phyloP scores from a whole-genome alignment of 2,113 vertebrate genomes.

The Leucosticte australis region DNA sequence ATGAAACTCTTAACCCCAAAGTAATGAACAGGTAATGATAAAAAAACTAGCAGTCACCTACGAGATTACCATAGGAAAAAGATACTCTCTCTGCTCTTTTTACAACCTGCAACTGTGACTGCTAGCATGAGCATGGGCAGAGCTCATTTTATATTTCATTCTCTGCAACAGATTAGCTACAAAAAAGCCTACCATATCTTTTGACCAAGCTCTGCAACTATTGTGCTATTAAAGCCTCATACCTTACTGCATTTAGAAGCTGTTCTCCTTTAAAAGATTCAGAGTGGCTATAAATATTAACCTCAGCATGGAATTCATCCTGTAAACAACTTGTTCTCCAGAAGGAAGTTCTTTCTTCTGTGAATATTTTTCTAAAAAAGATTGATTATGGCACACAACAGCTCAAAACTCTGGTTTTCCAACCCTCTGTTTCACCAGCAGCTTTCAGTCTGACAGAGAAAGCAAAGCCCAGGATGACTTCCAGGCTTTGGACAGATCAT shows the following conservation, averaged over 20 bases:
- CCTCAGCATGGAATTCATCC: conserved; percentile 3
- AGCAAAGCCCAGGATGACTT: neutral
- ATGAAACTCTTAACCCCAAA: rapidly evolving
- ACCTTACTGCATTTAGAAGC: neutral
- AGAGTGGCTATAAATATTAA: neutral
- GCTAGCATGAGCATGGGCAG: neutral
- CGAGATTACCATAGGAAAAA: neutral
- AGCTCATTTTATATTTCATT: neutral
- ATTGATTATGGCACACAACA: neutral
- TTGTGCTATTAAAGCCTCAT: neutral
- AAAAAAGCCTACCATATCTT: neutral
- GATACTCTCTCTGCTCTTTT: neutral
- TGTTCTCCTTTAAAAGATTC: conserved; percentile 1
- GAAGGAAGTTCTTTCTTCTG: neutral
- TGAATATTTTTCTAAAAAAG: neutral
- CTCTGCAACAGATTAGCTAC: neutral
- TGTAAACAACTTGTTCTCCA: neutral
- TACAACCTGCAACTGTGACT: neutral
- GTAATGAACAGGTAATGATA: neutral
- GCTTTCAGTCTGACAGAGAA: neutral
- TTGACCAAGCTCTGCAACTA: neutral
- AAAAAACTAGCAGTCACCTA: neutral
- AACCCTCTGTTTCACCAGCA: neutral
- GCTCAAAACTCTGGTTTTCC: neutral
- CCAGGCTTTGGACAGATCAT: neutral